A percentile compares a stretch with the other conserved stretches of the same genome.
Evolutionary conservation across 2,113 vertebrate species (phyloP).

Genomic region (Tringa solitaria): DNA sequence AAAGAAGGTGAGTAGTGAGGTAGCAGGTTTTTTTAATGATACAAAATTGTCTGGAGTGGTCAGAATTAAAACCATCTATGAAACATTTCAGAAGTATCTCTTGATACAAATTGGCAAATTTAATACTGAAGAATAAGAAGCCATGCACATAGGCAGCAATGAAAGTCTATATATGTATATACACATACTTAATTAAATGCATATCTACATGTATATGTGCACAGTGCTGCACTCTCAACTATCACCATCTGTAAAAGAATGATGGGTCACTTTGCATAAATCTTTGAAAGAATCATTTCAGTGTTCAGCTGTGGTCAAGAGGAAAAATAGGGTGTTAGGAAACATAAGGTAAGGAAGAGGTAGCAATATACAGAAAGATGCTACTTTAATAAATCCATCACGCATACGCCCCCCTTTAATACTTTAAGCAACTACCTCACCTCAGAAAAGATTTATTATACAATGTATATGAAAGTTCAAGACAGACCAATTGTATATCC

Average conservation of each 20-base stretch:
- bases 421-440: not conserved
- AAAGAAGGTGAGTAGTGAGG: not conserved
- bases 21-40: not conserved
- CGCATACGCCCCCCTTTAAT: not conserved
- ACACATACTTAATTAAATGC: not conserved
- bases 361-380: accelerated
- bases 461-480: not conserved
- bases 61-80: not conserved
- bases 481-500: not conserved
- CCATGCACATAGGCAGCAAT: not conserved
- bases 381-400: not conserved
- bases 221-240: not conserved
- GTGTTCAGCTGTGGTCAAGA: not conserved
- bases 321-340: not conserved
- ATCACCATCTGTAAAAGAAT: not conserved
- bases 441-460: not conserved
- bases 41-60: not conserved
- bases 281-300: not conserved
- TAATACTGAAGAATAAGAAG: not conserved
- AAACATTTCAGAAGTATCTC: not conserved
- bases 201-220: not conserved
- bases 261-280: not conserved
- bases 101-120: not conserved
- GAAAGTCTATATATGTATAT: accelerated
- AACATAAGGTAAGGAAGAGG: not conserved